Evolutionary conservation across 2,113 vertebrate genomes (phyloP), one percentile per base, ranked within the genome.

Genomic region (Lasiurus cinereus): DNA sequence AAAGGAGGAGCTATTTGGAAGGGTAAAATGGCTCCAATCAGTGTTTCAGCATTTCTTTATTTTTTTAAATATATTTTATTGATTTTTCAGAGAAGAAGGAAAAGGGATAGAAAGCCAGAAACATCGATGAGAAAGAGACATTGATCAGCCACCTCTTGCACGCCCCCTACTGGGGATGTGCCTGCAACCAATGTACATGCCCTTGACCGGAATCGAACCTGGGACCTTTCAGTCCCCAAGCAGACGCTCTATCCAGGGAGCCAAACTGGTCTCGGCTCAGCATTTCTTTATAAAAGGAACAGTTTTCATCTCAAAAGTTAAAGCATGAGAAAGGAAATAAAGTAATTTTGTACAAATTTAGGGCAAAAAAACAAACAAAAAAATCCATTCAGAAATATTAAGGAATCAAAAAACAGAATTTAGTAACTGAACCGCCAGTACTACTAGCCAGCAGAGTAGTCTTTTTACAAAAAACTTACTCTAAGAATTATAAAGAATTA

Each of bases 401-500:
- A 79, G 4, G 72, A 88, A 79, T 72, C 13, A 83, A 91, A 83
- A 90, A 50, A 73, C 36, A 66, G 21, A 82, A 85, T 83, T 50
- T 43, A 16, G 64, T 16, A 52, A 72, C 8, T 73, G n/a, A 82
- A 54, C 31, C 78, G 14, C 77, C 15, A 56, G 70, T 33, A 69
- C 29, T 48, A 66, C 54, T 52, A 89, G 67, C 8, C n/a, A 92
- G 86, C 10, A 80, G 5, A 33, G 15, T 11, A 59, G 85, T 86
- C 52, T 72, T 84, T 73, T 92, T 64, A 52, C 16, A 88, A 67
- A 31, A 95, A 95, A 87, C 27, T 48, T 76, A 62, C 13, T 92
- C 67, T 90, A 46, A 83, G 83, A 83, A 27, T 16, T 50, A 59
- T 16, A 73, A 46, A 83, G 83, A 83, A 27, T 16, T 50, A 59